Percentiles rank a stretch among this genome's conserved stretches.
Conservation (phyloP, 1,140 invertebrate species). For the Sarcophaga bullata region DNA sequence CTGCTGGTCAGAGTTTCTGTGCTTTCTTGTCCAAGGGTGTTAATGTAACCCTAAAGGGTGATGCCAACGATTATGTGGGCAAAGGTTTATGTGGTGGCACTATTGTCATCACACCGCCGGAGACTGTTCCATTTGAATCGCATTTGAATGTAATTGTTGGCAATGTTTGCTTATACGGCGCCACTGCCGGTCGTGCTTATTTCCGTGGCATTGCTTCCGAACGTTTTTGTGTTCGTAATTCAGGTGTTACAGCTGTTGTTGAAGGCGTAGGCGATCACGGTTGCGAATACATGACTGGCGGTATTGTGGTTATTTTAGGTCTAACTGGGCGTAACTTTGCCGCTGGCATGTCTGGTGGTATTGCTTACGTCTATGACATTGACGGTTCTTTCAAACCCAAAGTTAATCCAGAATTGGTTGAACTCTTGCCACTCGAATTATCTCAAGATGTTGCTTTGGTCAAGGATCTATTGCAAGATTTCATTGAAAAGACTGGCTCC, state of each 20-base stretch:
- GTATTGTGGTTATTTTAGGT: constrained; percentile 89
- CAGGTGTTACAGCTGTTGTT: constrained; percentile 90
- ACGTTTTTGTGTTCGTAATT: constrained; percentile 97
- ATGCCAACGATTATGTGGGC: constrained; percentile 99
- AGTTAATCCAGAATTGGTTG: constrained; percentile 93
- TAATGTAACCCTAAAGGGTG: constrained; percentile 91
- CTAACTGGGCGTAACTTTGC: constrained; percentile 98
- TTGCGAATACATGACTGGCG: constrained; percentile 99
- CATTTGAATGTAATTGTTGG: constrained; percentile 97
- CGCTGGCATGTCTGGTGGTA: constrained; percentile 96
- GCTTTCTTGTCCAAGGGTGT: constrained; percentile 96
- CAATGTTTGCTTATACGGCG: constrained; percentile 98
- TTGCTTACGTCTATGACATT: constrained; percentile 94
- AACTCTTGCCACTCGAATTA: constrained; percentile 82
- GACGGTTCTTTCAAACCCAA: constrained; percentile 85
- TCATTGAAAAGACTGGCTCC: constrained; percentile 90
- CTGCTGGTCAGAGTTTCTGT: constrained; percentile 99
- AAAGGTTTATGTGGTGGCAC: constrained; percentile 94
- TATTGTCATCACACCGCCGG: constrained; percentile 93
- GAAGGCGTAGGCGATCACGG: constrained; percentile 98
- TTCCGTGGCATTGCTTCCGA: constrained; percentile 97
- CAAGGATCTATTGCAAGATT: constrained; percentile 84
- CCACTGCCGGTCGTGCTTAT: constrained; percentile 92
- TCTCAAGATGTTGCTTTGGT: constrained; percentile 85
- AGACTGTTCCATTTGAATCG: constrained; percentile 83